Conservation (phyloP, 92 coral and sea anemone species). For the Paramuricea clavata region DNA sequence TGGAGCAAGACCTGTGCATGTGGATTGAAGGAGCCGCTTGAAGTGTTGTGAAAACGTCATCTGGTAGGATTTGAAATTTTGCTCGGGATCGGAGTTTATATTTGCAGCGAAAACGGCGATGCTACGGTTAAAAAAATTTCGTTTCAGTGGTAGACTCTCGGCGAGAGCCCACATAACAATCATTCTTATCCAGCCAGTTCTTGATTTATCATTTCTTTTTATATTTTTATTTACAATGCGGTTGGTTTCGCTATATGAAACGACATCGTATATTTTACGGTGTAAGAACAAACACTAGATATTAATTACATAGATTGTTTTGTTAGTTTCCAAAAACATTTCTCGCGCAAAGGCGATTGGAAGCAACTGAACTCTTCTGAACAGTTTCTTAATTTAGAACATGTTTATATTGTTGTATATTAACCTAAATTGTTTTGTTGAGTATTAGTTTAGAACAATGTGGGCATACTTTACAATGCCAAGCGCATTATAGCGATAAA, state of each 20-base stretch:
- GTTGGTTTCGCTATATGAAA: not conserved
- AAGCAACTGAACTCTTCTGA: not conserved
- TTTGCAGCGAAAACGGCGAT: no score
- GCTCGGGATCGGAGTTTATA: no score
- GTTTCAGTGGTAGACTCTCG: no score
- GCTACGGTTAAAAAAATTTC: no score
- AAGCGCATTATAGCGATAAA: not conserved
- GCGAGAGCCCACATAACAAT: no score
- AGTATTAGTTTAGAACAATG: not conserved
- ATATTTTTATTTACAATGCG: not conserved
- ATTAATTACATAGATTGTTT: not conserved
- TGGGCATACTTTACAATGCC: not conserved
- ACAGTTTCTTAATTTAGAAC: not conserved
- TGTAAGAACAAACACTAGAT: not conserved
- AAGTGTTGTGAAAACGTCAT: constrained; percentile 44
- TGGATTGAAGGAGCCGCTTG: constrained; percentile 92
- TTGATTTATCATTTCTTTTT: not conserved
- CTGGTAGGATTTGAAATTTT: not conserved
- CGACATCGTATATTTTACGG: not conserved
- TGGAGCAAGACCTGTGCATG: constrained; percentile 94
- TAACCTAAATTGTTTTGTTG: not conserved
- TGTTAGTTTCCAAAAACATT: not conserved
- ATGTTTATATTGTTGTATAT: no score
- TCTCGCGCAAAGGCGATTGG: not conserved
- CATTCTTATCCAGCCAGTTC: no score